Base-by-base conservation (phyloP, 2,797 vertebrate genomes). In the Cossypha dichroa region DNA sequence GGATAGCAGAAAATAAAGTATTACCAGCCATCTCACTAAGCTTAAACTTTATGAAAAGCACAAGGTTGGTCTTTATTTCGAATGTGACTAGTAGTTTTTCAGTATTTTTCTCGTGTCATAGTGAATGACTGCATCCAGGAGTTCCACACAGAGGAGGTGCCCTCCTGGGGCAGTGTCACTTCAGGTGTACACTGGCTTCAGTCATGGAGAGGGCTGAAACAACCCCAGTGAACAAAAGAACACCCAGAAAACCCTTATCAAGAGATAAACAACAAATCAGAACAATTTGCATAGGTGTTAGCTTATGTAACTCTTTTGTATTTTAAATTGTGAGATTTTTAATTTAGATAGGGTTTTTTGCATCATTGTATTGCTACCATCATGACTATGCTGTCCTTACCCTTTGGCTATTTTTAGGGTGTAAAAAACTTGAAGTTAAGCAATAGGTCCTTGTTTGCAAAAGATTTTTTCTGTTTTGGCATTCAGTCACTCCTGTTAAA, bases 1-100 rank as follows among this genome's bases (percentile, higher is more conserved):
- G 59, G 46, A 54, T 21, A 73, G 29, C 51, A 28, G 69, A 51
- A 94, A 96, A 88, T 48, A 26, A 73, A 94, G 83, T 5, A 41
- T 16, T 49, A 67, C 45, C 45, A 74, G 22, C 6, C 49, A 54
- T 19, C 43, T 72, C 33, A 11, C 17, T 36, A 72, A 68, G 38
- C 22, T 52, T 43, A 48, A 74, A 46, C 7, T 29, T 48, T 3
- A 26, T 31, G 33, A 58, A 63, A n/a, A 64, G 43, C 43, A 82
- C 21, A n/a, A 19, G 21, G 5, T 1, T 51, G 22, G 2, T 26
- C 22, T 29, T 55, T 51, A 25, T 56, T 23, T 22, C 8, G 20
- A 43, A 25, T 0, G 3, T 6, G 55, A 51, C 14, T 41, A 38
- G 23, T 11, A 26, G 11, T 6, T 55, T 66, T 46, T 36, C 23